phyloP scores from a whole-genome alignment of 1,140 invertebrate genomes.

The Portunus trituberculatus region DNA sequence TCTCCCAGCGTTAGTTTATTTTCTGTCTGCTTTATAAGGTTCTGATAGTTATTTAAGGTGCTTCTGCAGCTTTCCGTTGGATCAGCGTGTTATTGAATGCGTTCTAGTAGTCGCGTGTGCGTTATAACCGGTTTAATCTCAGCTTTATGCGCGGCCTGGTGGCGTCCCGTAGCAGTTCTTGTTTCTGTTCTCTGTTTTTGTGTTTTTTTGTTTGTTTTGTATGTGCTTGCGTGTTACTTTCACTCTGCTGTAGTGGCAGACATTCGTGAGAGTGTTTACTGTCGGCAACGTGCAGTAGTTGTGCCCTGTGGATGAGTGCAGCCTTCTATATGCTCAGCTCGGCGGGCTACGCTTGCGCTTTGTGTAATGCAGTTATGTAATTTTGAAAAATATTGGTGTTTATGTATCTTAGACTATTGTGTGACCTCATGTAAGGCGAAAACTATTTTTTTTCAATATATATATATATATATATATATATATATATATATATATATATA shows the following conservation, averaged over 20 bases:
- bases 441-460: too few species aligned
- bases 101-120: neutral
- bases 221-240: neutral
- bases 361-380: neutral
- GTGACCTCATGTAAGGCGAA: too few species aligned
- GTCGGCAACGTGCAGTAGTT: neutral
- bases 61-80: neutral
- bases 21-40: neutral
- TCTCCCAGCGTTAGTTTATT: neutral
- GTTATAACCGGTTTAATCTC: neutral
- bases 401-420: neutral
- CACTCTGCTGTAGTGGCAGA: neutral
- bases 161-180: neutral
- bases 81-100: neutral
- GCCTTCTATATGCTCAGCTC: neutral
- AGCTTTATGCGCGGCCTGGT: neutral
- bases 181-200: neutral
- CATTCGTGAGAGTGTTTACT: neutral
- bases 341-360: neutral
- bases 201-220: neutral
- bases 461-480: constrained; percentile 57
- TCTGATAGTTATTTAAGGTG: neutral
- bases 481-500: constrained; percentile 57
- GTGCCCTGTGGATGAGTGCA: neutral
- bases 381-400: neutral